Evolutionary conservation across 1,140 invertebrate genomes (phyloP), one percentile per base, ranked within the genome.

Genomic region (Steinernema feltiae): DNA sequence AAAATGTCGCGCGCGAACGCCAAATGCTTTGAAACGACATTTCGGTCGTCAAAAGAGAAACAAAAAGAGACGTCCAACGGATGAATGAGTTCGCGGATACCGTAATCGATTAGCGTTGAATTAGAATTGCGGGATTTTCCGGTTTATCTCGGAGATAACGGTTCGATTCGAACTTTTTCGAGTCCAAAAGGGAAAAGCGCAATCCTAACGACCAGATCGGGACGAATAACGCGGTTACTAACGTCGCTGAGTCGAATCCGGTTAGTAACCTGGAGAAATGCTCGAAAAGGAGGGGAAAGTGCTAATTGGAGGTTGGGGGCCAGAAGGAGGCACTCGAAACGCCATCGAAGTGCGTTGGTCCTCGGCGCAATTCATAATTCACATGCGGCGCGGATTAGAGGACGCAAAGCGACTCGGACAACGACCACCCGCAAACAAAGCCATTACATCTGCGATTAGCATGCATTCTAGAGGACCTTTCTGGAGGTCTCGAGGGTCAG

Each of bases 341-440:
- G n/a, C n/a, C n/a, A n/a, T n/a, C n/a, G n/a, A n/a, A n/a, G n/a
- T n/a, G n/a, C n/a, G n/a, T n/a, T n/a, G n/a, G n/a, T n/a, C n/a
- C n/a, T n/a, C n/a, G n/a, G n/a, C n/a, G n/a, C n/a, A n/a, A 63
- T 63, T 63, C 53, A 63, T 63, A 63, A 63, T 63, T 63, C 53
- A 63, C 53, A 27, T 21, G 53, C 7, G 35, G 35, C 7, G 18
- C 35, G 53, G 53, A 63, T 63, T 63, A 63, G 24, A 41, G 53
- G 12, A 63, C 53, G 24, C 53, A 63, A 63, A 63, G 53, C 7
- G 53, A 7, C 35, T 18, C 7, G 18, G 18, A 41, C 35, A 18
- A 41, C 35, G 35, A 21, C 15, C 53, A 63, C 15, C 53, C 53
- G 53, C 53, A 63, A 63, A 63, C 53, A 63, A 63, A 63, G 53